Percentiles rank a stretch among this genome's conserved stretches.
phyloP scores from a whole-genome alignment of 92 coral and sea anemone species.

The Phenganax marumi region DNA sequence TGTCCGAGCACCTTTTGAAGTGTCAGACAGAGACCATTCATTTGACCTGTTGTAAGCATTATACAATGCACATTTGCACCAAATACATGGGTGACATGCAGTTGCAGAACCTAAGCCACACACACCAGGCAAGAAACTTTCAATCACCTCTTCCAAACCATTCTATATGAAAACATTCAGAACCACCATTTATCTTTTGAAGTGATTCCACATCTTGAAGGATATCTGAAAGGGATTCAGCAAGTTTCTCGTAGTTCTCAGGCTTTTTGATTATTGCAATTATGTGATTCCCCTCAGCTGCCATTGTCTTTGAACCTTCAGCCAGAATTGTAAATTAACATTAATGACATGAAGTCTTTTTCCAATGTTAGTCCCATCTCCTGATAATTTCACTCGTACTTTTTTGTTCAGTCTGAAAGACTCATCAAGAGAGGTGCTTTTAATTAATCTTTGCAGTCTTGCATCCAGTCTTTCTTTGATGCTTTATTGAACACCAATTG shows the following conservation, averaged over 20 bases:
- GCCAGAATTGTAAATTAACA: conserved; percentile 50
- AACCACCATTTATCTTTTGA: neutral
- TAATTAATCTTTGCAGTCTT: conserved; percentile 32
- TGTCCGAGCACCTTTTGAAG: conserved; percentile 50
- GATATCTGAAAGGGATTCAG: conserved; percentile 31
- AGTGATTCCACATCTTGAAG: conserved; percentile 28
- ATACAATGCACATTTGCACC: conserved; percentile 50
- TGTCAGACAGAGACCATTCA: conserved; percentile 40
- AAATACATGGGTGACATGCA: conserved; percentile 41
- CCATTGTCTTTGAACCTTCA: conserved; percentile 47
- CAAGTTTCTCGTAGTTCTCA: conserved; percentile 39
- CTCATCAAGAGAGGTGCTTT: neutral
- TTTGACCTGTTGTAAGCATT: conserved; percentile 35
- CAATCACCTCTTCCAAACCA: conserved; percentile 51
- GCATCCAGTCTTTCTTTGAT: conserved; percentile 38
- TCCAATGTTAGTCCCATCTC: conserved; percentile 56
- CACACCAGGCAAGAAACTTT: conserved; percentile 45
- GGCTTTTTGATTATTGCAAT: conserved; percentile 49
- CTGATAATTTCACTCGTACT: conserved; percentile 31
- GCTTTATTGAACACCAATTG: conserved; percentile 47
- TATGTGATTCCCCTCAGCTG: conserved; percentile 50
- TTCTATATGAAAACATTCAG: conserved; percentile 23
- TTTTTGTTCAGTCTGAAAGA: conserved; percentile 11
- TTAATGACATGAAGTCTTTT: conserved; percentile 53
- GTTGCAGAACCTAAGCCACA: conserved; percentile 50